Evolutionary conservation across 2,888 invertebrate species (phyloP).

Genomic region (Stenotaenia linearis): DNA sequence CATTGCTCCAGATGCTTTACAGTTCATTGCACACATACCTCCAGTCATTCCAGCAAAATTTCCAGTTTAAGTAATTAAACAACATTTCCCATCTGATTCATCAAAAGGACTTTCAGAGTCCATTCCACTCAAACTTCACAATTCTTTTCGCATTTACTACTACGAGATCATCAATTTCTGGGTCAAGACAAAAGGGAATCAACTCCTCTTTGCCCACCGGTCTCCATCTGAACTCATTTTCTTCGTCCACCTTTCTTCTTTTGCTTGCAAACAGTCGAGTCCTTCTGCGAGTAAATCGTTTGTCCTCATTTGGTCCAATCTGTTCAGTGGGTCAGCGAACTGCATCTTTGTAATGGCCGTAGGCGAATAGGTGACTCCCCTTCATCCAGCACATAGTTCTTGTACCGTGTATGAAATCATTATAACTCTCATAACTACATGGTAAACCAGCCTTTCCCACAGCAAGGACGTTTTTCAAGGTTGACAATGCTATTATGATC

Average conservation of each 20-base stretch:
- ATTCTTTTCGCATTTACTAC: background rate
- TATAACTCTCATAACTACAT: background rate
- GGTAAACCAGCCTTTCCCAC: background rate
- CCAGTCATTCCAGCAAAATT: background rate
- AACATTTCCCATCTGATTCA: background rate
- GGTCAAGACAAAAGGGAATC: background rate
- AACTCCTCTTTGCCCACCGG: background rate
- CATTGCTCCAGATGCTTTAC: background rate
- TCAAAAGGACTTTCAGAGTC: background rate
- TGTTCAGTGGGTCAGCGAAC: conserved; percentile 10
- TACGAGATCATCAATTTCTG: background rate
- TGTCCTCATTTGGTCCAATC: conserved; percentile 24
- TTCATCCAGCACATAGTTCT: background rate
- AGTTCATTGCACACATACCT: background rate
- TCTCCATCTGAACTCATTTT: background rate
- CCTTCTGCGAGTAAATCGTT: background rate
- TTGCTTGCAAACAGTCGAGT: background rate
- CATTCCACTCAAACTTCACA: background rate
- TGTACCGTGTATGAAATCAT: background rate
- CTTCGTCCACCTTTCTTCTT: background rate
- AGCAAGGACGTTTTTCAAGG: conserved; percentile 11
- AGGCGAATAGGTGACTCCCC: background rate
- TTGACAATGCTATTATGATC: background rate
- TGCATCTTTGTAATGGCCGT: background rate
- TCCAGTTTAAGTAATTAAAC: too few species aligned